phyloP scores from a whole-genome alignment of 1,140 invertebrate species.

The Metopolophium dirhodum region DNA sequence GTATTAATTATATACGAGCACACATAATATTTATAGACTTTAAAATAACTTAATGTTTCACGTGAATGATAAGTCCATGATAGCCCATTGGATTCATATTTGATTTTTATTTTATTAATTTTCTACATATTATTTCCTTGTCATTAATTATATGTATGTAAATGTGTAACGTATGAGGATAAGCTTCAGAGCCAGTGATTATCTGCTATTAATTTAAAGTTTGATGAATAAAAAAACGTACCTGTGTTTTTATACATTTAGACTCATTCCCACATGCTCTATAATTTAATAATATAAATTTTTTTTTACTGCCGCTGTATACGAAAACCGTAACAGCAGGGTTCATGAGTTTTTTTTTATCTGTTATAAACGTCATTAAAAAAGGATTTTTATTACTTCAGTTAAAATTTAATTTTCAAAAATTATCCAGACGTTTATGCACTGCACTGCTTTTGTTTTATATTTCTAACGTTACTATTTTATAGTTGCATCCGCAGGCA shows the following conservation, averaged over 20 bases:
- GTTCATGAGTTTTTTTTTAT: not conserved
- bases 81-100: not conserved
- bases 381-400: slow-evolving; percentile 18
- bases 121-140: not conserved
- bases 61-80: too few relatives aligned
- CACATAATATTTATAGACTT: too few relatives aligned
- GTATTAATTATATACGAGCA: not conserved
- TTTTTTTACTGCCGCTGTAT: not conserved
- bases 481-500: not conserved
- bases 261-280: not conserved
- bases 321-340: not conserved
- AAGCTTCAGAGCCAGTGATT: not conserved
- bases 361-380: not conserved
- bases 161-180: not conserved
- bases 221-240: not conserved
- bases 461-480: not conserved
- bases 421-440: slow-evolving; percentile 3
- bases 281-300: not conserved
- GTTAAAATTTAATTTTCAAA: slow-evolving; percentile 8
- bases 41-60: too few relatives aligned
- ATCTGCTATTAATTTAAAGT: not conserved
- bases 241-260: not conserved
- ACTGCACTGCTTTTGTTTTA: not conserved
- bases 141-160: not conserved
- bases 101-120: not conserved